Conservation (phyloP, 2,113 vertebrate genomes). For the Oenanthe oenanthe region DNA sequence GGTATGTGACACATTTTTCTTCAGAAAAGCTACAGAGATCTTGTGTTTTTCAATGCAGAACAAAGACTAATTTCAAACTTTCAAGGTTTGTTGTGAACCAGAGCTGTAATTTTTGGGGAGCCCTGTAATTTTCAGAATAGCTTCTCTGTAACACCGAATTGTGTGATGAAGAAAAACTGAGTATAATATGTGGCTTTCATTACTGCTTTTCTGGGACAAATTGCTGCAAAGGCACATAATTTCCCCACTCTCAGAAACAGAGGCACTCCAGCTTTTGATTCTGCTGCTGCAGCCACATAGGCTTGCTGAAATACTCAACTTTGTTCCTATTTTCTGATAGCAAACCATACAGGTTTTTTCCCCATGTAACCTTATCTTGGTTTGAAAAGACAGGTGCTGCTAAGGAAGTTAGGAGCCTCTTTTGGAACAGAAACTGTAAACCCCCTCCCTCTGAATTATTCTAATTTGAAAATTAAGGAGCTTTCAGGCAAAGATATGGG, state of each 20-base stretch:
- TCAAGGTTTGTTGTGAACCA: background rate
- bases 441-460: too few relatives aligned
- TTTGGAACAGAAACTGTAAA: too few relatives aligned
- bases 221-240: background rate
- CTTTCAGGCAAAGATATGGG: too few relatives aligned
- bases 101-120: background rate
- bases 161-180: background rate
- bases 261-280: background rate
- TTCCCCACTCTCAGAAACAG: background rate
- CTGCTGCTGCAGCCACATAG: background rate
- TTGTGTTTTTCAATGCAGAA: background rate
- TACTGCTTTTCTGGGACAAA: background rate
- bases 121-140: background rate
- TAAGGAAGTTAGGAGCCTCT: too few relatives aligned
- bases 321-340: background rate
- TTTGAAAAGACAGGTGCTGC: too few relatives aligned
- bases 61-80: background rate
- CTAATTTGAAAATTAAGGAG: too few relatives aligned
- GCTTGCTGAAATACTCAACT: background rate
- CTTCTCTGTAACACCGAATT: background rate
- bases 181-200: background rate
- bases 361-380: background rate
- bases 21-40: background rate
- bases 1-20: background rate
- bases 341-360: background rate